These are phyloP conservation scores for Eupithecia centaureata DNA, from an alignment of 2,888 invertebrate genomes.

Conservation along the genomic window DNA sequence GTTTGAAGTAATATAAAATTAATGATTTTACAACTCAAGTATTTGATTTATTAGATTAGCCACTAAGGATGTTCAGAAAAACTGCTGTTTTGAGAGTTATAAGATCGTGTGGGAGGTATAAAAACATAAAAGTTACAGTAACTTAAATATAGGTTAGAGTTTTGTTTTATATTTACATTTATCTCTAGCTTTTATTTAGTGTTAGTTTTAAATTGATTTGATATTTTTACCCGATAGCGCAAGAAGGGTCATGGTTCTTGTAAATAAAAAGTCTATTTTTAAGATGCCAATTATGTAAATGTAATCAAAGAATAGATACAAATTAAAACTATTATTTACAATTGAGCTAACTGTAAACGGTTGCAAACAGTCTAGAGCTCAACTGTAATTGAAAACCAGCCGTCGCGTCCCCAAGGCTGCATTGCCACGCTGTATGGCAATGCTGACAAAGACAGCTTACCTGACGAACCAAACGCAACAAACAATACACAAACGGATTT, in stretches of 20 bases:
- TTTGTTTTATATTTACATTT: background rate
- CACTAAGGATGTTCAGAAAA: background rate
- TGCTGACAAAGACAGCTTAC: slow-evolving; percentile 44
- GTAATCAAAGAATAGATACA: too few species aligned
- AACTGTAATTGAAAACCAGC: too few species aligned
- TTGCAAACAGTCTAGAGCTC: too few species aligned
- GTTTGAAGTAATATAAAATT: too few species aligned
- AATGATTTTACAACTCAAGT: background rate
- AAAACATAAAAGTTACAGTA: background rate
- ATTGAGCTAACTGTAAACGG: too few species aligned
- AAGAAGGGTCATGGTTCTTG: too few species aligned
- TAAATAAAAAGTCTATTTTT: background rate
- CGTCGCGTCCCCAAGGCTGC: too few species aligned
- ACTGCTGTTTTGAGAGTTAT: background rate
- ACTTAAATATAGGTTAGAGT: background rate
- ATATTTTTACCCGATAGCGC: too few species aligned
- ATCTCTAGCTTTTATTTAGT: background rate
- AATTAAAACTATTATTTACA: too few species aligned
- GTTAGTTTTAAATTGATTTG: background rate
- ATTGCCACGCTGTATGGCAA: too few species aligned
- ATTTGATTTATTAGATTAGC: background rate
- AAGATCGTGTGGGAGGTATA: background rate
- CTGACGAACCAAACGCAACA: slow-evolving; percentile 28
- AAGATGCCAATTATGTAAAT: background rate
- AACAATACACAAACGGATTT: slow-evolving; percentile 45